These are phyloP conservation scores for Mallateleia sp. DNA, from an alignment of 2,888 invertebrate genomes.

Conservation along the genomic window DNA sequence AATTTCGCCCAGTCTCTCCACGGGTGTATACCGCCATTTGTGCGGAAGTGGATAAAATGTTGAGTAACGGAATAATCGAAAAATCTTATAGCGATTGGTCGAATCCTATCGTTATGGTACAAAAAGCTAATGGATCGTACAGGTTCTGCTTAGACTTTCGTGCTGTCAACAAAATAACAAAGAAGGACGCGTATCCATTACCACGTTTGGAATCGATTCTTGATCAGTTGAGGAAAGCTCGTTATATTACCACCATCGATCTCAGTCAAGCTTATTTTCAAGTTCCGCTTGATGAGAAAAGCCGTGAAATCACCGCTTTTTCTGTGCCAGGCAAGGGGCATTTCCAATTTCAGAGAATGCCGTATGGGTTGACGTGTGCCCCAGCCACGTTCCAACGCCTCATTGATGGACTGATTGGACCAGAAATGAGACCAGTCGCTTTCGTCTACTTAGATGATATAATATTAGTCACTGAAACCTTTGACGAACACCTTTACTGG, in stretches of 20 bases:
- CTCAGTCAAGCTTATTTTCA: constrained; percentile 78
- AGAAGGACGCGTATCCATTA: constrained; percentile 28
- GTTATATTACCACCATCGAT: constrained; percentile 74
- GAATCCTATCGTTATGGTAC: constrained; percentile 81
- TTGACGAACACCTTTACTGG: constrained; percentile 30
- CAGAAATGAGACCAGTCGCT: constrained; percentile 60
- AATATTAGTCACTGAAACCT: constrained; percentile 58
- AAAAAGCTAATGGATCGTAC: constrained; percentile 75
- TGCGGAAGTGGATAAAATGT: constrained; percentile 84
- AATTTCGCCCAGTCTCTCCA: constrained; percentile 20
- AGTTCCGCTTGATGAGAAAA: constrained; percentile 53
- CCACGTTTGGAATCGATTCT: constrained; percentile 5
- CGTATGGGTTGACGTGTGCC: constrained; percentile 61
- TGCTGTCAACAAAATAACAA: background rate
- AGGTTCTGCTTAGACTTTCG: constrained; percentile 43
- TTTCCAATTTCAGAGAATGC: constrained; percentile 76
- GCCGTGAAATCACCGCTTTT: constrained; percentile 77
- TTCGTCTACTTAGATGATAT: constrained; percentile 76
- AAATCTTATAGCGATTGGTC: constrained; percentile 74
- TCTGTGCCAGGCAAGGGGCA: constrained; percentile 76
- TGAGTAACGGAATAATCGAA: constrained; percentile 81
- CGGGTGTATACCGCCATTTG: background rate
- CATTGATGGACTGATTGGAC: constrained; percentile 77
- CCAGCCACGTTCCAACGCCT: constrained; percentile 78
- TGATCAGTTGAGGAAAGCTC: constrained; percentile 19